Conservation (phyloP, 2,888 invertebrate genomes). For the Prosapia bicincta region DNA sequence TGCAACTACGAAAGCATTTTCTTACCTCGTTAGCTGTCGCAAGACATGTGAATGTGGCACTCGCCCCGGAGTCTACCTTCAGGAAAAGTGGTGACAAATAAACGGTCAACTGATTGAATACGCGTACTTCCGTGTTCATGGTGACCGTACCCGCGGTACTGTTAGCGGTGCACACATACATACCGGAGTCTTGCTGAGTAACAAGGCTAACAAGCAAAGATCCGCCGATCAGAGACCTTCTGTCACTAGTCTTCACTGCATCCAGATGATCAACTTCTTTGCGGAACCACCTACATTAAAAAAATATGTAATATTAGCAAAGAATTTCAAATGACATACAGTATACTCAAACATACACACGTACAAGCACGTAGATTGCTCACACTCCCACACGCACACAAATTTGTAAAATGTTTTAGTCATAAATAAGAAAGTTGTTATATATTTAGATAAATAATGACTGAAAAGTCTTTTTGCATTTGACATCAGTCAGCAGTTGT, state of each 20-base stretch:
- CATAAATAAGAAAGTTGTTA: too few species aligned
- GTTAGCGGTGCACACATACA: conserved; percentile 45
- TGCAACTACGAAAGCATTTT: too few species aligned
- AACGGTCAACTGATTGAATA: conserved; percentile 40
- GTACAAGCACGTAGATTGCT: too few species aligned
- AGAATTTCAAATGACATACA: too few species aligned
- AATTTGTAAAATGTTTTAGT: too few species aligned
- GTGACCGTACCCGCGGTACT: conserved; percentile 43
- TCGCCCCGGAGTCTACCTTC: conserved; percentile 28
- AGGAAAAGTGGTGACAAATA: conserved; percentile 31
- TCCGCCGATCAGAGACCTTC: conserved; percentile 32
- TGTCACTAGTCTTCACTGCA: background rate
- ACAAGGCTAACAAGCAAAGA: conserved; percentile 35
- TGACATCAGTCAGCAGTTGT: too few species aligned
- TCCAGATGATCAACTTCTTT: conserved; percentile 24
- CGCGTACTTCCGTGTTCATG: conserved; percentile 42
- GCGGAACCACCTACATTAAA: conserved; percentile 27
- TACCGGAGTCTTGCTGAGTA: conserved; percentile 40
- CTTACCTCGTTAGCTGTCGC: conserved; percentile 26
- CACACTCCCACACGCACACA: too few species aligned
- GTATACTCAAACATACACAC: too few species aligned
- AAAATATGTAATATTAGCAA: background rate
- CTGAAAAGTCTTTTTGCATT: too few species aligned
- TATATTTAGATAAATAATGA: too few species aligned
- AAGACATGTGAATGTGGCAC: conserved; percentile 29